phyloP scores from a whole-genome alignment of 2,113 vertebrate genomes.

The Gracilinanus agilis region DNA sequence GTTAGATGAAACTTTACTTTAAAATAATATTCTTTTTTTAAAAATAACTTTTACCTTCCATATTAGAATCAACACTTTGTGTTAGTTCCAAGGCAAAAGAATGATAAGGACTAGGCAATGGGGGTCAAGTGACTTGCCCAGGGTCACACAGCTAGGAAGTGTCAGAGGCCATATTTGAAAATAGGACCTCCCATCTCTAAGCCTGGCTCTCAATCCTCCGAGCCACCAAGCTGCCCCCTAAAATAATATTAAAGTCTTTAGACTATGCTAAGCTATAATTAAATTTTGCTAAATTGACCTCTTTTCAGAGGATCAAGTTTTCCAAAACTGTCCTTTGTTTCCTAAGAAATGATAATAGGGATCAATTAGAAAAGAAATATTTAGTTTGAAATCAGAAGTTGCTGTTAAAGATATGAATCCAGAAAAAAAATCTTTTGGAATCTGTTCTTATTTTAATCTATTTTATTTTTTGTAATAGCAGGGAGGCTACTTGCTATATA shows the following conservation, averaged over 20 bases:
- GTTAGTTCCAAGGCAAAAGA: too few species aligned
- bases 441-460: background rate
- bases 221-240: too few species aligned
- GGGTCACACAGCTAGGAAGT: too few species aligned
- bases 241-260: background rate
- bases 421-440: background rate
- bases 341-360: background rate
- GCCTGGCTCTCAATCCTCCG: too few species aligned
- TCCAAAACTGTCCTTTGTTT: slow-evolving; percentile 23
- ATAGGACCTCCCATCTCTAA: too few species aligned
- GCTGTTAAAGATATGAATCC: background rate
- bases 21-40: background rate
- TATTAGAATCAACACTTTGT: too few species aligned
- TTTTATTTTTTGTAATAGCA: background rate
- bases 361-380: background rate
- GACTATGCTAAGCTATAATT: background rate
- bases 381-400: background rate
- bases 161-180: too few species aligned
- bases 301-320: slow-evolving; percentile 11
- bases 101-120: too few species aligned
- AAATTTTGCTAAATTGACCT: slow-evolving; percentile 24
- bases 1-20: slow-evolving; percentile 6
- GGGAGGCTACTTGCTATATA: background rate
- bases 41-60: too few species aligned
- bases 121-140: too few species aligned